phyloP scores from a whole-genome alignment of 2,888 invertebrate genomes.

The Rhabditoides inermis region DNA sequence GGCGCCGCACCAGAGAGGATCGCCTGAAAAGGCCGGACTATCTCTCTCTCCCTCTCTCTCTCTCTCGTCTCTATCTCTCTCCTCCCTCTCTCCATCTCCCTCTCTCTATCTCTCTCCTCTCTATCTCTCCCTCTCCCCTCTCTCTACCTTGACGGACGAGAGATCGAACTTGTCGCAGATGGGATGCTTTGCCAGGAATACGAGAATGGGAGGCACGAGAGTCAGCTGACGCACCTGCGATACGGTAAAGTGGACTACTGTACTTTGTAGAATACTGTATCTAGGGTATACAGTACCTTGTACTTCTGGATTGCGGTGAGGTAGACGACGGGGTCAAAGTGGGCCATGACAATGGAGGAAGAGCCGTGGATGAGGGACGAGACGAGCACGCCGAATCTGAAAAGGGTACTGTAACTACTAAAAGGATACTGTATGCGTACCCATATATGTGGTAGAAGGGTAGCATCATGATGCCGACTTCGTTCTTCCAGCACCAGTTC shows the following conservation, averaged over 20 bases:
- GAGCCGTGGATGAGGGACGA: slow-evolving; percentile 12
- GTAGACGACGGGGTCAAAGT: slow-evolving; percentile 41
- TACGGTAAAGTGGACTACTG: neutral
- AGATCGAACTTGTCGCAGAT: slow-evolving; percentile 69
- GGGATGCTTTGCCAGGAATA: slow-evolving; percentile 66
- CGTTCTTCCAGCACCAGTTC: slow-evolving; percentile 28
- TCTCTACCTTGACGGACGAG: slow-evolving; percentile 62
- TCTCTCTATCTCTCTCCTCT: no score
- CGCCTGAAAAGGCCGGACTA: no score
- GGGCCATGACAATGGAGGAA: slow-evolving; percentile 38
- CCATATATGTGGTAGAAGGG: slow-evolving; percentile 51
- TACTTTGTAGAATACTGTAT: neutral
- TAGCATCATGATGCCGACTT: slow-evolving; percentile 34
- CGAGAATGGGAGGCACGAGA: slow-evolving; percentile 72
- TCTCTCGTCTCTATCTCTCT: no score
- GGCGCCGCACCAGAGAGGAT: slow-evolving; percentile 41
- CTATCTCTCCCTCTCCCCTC: neutral
- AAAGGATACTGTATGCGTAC: slow-evolving; percentile 15
- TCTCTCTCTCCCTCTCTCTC: no score
- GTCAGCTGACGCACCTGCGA: slow-evolving; percentile 53
- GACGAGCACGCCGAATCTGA: slow-evolving; percentile 6
- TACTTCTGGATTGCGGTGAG: slow-evolving; percentile 34
- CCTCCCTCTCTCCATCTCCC: no score
- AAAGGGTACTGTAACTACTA: neutral
- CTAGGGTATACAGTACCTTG: slow-evolving; percentile 11